phyloP scores from a whole-genome alignment of 2,113 vertebrate species.

The Alces alces region DNA sequence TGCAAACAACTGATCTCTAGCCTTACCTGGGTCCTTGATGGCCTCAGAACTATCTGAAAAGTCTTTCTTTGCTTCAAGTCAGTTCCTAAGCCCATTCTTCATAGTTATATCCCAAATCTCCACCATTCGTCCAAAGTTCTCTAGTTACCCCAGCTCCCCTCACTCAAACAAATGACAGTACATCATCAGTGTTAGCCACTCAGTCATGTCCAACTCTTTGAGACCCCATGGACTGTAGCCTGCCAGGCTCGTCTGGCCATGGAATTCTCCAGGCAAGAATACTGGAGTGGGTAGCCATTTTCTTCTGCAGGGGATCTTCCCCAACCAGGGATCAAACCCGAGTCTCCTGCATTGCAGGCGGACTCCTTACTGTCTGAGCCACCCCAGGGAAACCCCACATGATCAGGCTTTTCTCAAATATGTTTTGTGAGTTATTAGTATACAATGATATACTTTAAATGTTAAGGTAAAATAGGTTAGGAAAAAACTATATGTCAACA shows the following conservation, averaged over 20 bases:
- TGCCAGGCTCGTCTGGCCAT: background rate
- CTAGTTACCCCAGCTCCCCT: background rate
- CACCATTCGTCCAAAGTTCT: background rate
- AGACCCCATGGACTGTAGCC: background rate
- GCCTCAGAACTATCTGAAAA: background rate
- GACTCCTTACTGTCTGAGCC: background rate
- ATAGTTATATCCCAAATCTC: background rate
- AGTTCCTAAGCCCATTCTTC: background rate
- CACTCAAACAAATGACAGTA: background rate
- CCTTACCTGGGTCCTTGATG: background rate
- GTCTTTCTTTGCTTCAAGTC: background rate
- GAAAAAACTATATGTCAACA: constrained; percentile 14
- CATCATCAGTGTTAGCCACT: background rate
- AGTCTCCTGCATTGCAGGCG: background rate
- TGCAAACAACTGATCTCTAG: background rate
- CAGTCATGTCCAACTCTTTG: background rate
- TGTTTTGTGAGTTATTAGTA: background rate
- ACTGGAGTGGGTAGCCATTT: background rate
- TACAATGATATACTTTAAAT: background rate
- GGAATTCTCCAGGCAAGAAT: background rate
- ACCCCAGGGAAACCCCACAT: background rate
- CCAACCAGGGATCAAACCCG: background rate
- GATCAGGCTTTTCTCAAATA: background rate
- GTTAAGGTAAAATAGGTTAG: background rate
- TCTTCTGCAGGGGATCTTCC: background rate